Conservation (phyloP, 2,888 invertebrate species). For the Noctuana brunneofusca region DNA sequence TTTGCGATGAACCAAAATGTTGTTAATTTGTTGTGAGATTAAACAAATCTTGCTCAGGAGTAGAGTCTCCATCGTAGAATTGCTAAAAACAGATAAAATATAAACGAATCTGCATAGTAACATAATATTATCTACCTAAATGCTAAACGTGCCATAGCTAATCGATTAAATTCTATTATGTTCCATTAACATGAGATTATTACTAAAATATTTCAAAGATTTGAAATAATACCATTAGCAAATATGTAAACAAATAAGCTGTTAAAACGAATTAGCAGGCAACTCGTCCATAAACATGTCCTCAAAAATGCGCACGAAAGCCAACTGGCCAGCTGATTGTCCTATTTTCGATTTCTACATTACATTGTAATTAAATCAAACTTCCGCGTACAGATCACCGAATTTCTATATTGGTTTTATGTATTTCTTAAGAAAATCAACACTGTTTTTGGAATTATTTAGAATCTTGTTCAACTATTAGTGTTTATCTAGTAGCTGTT, state of each 20-base stretch:
- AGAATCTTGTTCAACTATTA: neutral
- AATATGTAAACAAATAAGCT: too few species aligned
- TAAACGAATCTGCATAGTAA: too few species aligned
- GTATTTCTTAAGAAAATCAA: neutral
- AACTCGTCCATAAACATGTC: neutral
- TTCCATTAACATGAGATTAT: too few species aligned
- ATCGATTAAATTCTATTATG: too few species aligned
- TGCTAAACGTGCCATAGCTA: too few species aligned
- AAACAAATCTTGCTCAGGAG: constrained; percentile 22
- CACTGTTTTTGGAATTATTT: neutral
- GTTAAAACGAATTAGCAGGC: neutral
- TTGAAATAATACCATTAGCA: too few species aligned
- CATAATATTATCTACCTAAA: too few species aligned
- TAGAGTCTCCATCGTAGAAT: constrained; percentile 11
- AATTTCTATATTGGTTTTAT: constrained; percentile 8
- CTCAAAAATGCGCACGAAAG: neutral
- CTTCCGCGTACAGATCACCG: constrained; percentile 15
- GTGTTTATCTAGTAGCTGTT: too few species aligned
- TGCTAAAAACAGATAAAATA: neutral
- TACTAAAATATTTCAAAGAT: neutral
- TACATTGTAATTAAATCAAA: constrained; percentile 13
- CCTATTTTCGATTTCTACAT: constrained; percentile 17
- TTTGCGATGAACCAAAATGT: constrained; percentile 32
- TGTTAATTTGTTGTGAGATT: constrained; percentile 31
- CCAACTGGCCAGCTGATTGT: constrained; percentile 7